Conservation (phyloP, 2,888 invertebrate genomes). For the Criorhina ranunculi region DNA sequence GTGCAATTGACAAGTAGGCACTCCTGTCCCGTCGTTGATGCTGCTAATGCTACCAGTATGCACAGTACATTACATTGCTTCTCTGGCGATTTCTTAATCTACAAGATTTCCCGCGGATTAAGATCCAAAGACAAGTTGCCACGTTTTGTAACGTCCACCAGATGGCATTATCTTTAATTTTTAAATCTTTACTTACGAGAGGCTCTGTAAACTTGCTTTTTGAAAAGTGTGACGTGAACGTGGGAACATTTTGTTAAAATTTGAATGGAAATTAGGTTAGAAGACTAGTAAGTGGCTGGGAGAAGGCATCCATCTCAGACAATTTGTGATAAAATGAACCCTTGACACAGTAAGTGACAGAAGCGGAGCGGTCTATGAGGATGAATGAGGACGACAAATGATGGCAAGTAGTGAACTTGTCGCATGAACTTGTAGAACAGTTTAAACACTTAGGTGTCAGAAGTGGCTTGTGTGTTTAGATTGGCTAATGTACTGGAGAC, state of each 20-base stretch:
- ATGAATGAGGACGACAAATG: too few species aligned
- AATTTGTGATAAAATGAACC: too few species aligned
- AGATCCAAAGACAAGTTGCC: conserved; percentile 48
- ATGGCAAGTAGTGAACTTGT: too few species aligned
- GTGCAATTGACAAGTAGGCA: conserved; percentile 30
- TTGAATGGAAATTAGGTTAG: too few species aligned
- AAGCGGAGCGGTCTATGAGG: too few species aligned
- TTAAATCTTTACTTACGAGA: conserved; percentile 24
- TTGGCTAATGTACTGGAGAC: too few species aligned
- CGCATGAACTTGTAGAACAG: too few species aligned
- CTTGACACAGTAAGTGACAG: too few species aligned
- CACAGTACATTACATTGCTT: neutral
- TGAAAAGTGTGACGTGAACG: neutral
- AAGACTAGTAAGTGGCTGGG: too few species aligned
- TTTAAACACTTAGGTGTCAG: too few species aligned
- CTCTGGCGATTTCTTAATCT: conserved; percentile 42
- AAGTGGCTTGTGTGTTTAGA: too few species aligned
- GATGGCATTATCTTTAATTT: conserved; percentile 47
- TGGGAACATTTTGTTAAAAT: conserved; percentile 1
- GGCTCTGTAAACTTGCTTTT: conserved; percentile 1
- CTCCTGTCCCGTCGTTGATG: conserved; percentile 4
- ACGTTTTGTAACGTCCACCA: conserved; percentile 58
- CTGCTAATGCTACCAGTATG: conserved; percentile 1
- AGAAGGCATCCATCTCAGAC: too few species aligned
- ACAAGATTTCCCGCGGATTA: conserved; percentile 39